phyloP scores from a whole-genome alignment of 2,797 vertebrate species.

The Falco novaeseelandiae region DNA sequence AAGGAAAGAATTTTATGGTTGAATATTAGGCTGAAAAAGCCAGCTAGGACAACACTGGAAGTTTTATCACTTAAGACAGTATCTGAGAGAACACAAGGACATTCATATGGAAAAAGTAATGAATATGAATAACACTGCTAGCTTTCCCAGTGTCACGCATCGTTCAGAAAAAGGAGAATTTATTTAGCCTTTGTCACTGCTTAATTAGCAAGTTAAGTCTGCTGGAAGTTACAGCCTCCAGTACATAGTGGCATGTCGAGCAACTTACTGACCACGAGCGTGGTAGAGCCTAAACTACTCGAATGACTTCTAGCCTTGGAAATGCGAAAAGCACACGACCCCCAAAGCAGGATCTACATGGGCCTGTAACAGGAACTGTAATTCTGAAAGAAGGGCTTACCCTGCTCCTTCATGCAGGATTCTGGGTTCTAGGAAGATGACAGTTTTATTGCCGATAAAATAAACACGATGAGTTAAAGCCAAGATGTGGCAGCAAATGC shows the following conservation, averaged over 20 bases:
- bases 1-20: background rate
- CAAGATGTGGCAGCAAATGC: background rate
- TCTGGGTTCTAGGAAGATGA: background rate
- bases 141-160: background rate
- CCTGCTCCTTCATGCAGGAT: background rate
- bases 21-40: background rate
- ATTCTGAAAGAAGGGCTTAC: background rate
- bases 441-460: background rate
- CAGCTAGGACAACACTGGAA: background rate
- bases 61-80: background rate
- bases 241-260: fast-evolving
- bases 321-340: background rate
- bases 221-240: background rate
- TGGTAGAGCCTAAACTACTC: background rate
- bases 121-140: background rate
- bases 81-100: background rate
- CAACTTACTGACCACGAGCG: background rate
- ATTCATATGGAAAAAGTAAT: background rate
- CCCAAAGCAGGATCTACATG: background rate
- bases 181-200: background rate
- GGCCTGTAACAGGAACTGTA: background rate
- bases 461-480: background rate
- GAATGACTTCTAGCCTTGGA: background rate
- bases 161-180: background rate
- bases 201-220: background rate